These are phyloP conservation scores for Choreutis nemorana DNA, from an alignment of 2,888 invertebrate species.

Conservation along the genomic window DNA sequence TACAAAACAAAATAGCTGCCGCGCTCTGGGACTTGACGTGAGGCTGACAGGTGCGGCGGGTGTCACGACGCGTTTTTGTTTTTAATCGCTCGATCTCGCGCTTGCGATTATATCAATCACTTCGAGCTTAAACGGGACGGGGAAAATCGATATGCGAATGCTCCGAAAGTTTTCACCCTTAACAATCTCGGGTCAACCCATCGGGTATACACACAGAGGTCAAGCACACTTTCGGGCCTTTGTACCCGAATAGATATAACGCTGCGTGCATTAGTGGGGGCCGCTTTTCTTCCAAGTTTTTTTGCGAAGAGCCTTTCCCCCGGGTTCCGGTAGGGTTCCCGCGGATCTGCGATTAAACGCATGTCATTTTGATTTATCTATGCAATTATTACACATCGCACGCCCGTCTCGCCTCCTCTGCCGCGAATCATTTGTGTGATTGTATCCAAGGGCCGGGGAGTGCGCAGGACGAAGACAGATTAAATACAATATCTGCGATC, in stretches of 20 bases:
- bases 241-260: slow-evolving; percentile 52
- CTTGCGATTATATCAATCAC: slow-evolving; percentile 25
- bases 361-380: slow-evolving; percentile 58
- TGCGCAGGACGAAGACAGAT: slow-evolving; percentile 7
- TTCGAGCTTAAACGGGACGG: background rate
- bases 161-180: slow-evolving; percentile 4
- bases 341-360: slow-evolving; percentile 41
- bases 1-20: slow-evolving; percentile 49
- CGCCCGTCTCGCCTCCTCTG: slow-evolving; percentile 7
- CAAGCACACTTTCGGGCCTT: slow-evolving; percentile 46
- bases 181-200: slow-evolving; percentile 1
- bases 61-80: slow-evolving; percentile 28
- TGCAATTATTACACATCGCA: slow-evolving; percentile 38
- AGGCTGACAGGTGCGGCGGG: slow-evolving; percentile 50
- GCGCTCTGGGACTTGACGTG: slow-evolving; percentile 41
- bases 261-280: slow-evolving; percentile 52
- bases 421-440: slow-evolving; percentile 17
- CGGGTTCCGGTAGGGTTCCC: slow-evolving; percentile 31
- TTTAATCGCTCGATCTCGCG: slow-evolving; percentile 19
- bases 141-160: background rate
- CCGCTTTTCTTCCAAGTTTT: slow-evolving; percentile 38
- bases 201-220: slow-evolving; percentile 25
- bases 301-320: slow-evolving; percentile 21
- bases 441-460: slow-evolving; percentile 11
- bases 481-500: slow-evolving; percentile 11